Base-by-base conservation (phyloP, 2,797 vertebrate species). In the Atherinosoma microstoma region DNA sequence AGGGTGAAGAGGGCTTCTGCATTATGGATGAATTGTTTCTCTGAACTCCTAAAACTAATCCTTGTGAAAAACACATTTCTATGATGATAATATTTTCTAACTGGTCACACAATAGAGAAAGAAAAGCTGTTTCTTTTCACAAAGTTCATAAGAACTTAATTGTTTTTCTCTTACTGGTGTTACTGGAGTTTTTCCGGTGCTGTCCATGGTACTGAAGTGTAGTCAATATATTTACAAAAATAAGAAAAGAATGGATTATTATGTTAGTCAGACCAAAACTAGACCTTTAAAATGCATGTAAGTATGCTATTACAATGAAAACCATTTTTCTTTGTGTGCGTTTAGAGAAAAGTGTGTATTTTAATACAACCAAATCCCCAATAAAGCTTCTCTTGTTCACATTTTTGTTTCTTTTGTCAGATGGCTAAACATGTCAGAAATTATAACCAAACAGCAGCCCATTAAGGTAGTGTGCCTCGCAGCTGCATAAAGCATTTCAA, bases 11-110 rank as follows among this genome's bases (percentile, higher is more conserved):
- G 32, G 73, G 6, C 8, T n/a, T 67, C 72, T 82, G 53, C 58
- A 72, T 84, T 57, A 60, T 22, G 16, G 49, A 76, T 79, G 53
- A 75, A 64, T 34, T 34, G 49, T 65, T 63, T 77, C 67, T 71
- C 35, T 47, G 35, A 64, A 69, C 29, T 18, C 56, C n/a, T 38
- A 6, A 61, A 75, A 67, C 32, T 13, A 58, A 80, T 30, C 36
- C 22, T 20, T 62, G 22, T 56, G 58, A 40, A 70, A 67, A 78
- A 74, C 27, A 1, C 8, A 47, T 80, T 60, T 81, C 49, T 63
- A 78, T n/a, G 15, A 58, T 36, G 20, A 32, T 29, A 63, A 49
- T 60, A 64, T 83, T 80, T 76, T 68, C 22, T 47, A 54, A 58
- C 54, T 27, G 16, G 53, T 40, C 47, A 24, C 8, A 58, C 47